These are phyloP conservation scores for Campoplex capitator DNA, from an alignment of 2,888 invertebrate genomes.

Conservation along the genomic window DNA sequence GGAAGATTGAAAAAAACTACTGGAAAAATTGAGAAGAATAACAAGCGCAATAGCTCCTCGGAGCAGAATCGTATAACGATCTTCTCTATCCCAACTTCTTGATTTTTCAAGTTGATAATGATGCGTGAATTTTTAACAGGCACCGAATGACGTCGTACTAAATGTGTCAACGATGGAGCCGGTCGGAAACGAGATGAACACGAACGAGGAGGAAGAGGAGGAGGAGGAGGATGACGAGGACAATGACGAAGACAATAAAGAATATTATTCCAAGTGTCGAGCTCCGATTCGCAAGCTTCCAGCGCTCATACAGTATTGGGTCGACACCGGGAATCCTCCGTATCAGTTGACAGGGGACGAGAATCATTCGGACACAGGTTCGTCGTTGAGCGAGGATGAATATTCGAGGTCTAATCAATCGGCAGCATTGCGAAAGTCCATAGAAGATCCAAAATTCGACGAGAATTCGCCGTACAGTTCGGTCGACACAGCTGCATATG, in stretches of 20 bases:
- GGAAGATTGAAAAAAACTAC: neutral
- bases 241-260: conserved; percentile 24
- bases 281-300: conserved; percentile 72
- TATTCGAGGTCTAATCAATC: conserved; percentile 45
- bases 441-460: conserved; percentile 29
- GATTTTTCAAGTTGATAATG: neutral
- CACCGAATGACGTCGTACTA: conserved; percentile 67
- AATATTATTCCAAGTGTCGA: conserved; percentile 56
- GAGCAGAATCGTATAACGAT: neutral
- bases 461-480: conserved; percentile 71
- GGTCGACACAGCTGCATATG: conserved; percentile 79
- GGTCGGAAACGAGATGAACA: conserved; percentile 27
- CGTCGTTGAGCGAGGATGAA: conserved; percentile 72
- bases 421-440: conserved; percentile 22
- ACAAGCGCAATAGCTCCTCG: neutral
- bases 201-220: conserved; percentile 33
- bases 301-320: conserved; percentile 77
- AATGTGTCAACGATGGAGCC: conserved; percentile 65
- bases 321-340: conserved; percentile 77
- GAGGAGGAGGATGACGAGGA: conserved; percentile 31
- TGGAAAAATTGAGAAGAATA: neutral
- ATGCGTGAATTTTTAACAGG: conserved; percentile 61
- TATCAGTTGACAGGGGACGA: conserved; percentile 54
- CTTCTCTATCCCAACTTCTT: neutral
- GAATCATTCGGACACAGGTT: conserved; percentile 63